Conservation (phyloP, 2,797 vertebrate species). For the Sebastes aleutianus region DNA sequence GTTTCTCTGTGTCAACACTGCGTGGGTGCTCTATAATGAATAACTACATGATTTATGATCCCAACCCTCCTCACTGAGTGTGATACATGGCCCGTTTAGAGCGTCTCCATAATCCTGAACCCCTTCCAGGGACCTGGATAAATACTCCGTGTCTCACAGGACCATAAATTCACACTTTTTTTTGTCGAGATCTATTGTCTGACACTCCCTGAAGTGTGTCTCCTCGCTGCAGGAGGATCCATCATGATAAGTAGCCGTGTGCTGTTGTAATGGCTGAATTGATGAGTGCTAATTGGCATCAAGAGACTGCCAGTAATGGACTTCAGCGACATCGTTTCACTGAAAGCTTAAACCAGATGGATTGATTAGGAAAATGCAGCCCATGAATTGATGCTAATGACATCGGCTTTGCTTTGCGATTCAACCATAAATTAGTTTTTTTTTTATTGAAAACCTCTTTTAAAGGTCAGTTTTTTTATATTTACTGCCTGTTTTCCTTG, state of each 20-base stretch:
- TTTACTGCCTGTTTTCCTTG: not conserved
- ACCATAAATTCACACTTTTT: slow-evolving; percentile 44
- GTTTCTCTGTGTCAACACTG: slow-evolving; percentile 36
- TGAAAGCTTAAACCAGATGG: slow-evolving; percentile 21
- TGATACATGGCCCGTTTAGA: slow-evolving; percentile 44
- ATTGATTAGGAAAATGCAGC: not conserved
- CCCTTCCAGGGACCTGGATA: slow-evolving; percentile 35
- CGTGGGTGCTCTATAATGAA: slow-evolving; percentile 22
- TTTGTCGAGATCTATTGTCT: not conserved
- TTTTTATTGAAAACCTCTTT: not conserved
- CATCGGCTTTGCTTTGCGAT: not conserved
- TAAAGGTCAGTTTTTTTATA: slow-evolving; percentile 3
- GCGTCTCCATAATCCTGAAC: slow-evolving; percentile 12
- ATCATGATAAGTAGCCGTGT: slow-evolving; percentile 45
- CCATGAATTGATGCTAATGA: not conserved
- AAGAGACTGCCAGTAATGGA: slow-evolving; percentile 39
- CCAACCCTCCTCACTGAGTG: not conserved
- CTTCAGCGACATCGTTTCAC: not conserved
- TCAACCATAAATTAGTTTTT: not conserved
- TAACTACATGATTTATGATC: slow-evolving; percentile 55
- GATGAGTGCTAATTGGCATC: slow-evolving; percentile 56
- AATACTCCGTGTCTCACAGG: slow-evolving; percentile 4
- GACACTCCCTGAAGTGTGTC: slow-evolving; percentile 17
- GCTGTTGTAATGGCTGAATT: slow-evolving; percentile 33
- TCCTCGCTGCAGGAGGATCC: slow-evolving; percentile 37